These are phyloP conservation scores for Babylonia areolata DNA, from an alignment of 1,140 invertebrate species.

Conservation along the genomic window DNA sequence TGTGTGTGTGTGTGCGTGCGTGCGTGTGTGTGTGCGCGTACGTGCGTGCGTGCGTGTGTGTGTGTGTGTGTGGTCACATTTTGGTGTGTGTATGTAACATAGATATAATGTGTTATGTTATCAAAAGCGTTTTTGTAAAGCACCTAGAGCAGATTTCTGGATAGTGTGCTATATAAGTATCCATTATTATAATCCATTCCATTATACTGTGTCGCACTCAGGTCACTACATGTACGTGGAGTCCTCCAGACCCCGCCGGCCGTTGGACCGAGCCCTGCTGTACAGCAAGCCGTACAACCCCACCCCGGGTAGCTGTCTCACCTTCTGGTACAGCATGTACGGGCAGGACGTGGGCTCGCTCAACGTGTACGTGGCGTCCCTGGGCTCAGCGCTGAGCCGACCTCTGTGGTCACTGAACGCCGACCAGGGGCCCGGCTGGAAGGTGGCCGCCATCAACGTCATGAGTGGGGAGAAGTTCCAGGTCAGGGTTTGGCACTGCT, in stretches of 20 bases:
- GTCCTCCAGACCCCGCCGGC: conserved; percentile 53
- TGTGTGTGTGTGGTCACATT: too few species aligned
- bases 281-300: conserved; percentile 48
- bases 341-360: conserved; percentile 75
- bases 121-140: too few species aligned
- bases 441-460: conserved; percentile 50
- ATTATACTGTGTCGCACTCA: neutral
- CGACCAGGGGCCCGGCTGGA: conserved; percentile 64
- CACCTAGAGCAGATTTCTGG: too few species aligned
- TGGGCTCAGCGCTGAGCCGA: neutral
- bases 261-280: conserved; percentile 66
- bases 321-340: conserved; percentile 86
- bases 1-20: too few species aligned
- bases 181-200: too few species aligned
- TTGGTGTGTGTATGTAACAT: too few species aligned
- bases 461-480: conserved; percentile 53
- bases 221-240: conserved; percentile 70
- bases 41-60: too few species aligned
- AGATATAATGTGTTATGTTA: too few species aligned
- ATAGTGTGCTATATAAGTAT: too few species aligned
- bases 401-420: conserved; percentile 58
- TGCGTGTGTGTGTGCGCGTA: too few species aligned
- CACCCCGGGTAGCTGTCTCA: conserved; percentile 55
- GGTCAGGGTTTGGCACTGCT: conserved; percentile 44
- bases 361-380: conserved; percentile 30